Evolutionary conservation across 2,113 vertebrate species (phyloP).

Genomic region (Desmodus rotundus): DNA sequence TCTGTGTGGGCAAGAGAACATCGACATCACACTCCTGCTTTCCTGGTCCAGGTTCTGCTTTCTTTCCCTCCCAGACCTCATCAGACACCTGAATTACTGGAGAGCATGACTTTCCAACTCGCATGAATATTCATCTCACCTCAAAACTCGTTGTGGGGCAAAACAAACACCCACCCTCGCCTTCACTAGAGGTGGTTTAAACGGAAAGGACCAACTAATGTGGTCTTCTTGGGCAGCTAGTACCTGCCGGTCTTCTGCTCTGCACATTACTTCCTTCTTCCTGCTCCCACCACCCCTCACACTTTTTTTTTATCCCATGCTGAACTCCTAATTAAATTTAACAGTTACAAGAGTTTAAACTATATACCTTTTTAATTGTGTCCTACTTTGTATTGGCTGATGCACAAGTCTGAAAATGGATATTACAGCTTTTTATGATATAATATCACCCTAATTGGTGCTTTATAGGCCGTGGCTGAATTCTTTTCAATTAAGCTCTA

Average conservation of each 20-base stretch:
- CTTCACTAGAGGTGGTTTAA: background rate
- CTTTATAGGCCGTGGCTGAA: slow-evolving; percentile 86
- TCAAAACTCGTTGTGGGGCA: background rate
- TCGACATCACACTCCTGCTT: background rate
- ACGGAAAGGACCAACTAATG: background rate
- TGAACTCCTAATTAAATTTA: slow-evolving; percentile 76
- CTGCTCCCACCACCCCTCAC: background rate
- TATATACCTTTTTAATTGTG: slow-evolving; percentile 79
- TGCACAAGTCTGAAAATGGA: slow-evolving; percentile 85
- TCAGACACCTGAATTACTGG: slow-evolving; percentile 32
- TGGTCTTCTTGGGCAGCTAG: background rate
- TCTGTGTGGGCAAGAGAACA: slow-evolving; percentile 6
- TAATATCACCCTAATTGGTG: slow-evolving; percentile 89
- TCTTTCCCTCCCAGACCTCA: background rate
- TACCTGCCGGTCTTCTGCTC: background rate
- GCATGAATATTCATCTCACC: slow-evolving; percentile 45
- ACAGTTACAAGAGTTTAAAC: slow-evolving; percentile 73
- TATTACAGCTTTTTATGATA: slow-evolving; percentile 90
- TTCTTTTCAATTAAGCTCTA: slow-evolving; percentile 88
- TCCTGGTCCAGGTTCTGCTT: background rate
- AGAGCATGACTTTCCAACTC: background rate
- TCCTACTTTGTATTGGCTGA: slow-evolving; percentile 84
- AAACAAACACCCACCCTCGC: background rate
- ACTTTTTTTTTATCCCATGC: background rate
- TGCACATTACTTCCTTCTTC: slow-evolving; percentile 19